Conservation (phyloP, 2,888 invertebrate genomes). For the Corbicula japonica region DNA sequence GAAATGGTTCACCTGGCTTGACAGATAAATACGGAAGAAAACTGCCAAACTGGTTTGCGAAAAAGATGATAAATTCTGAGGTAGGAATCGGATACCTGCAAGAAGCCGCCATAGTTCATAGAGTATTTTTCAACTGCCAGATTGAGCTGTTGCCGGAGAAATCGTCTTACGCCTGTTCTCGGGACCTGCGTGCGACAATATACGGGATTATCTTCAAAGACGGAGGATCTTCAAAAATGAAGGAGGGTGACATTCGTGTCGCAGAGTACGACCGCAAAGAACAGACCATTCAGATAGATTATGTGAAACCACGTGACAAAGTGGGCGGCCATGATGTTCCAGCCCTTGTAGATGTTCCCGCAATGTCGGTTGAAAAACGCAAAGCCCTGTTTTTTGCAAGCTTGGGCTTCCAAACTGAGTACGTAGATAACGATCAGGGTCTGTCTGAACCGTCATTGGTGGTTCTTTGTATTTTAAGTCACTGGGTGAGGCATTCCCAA, state of each 20-base stretch:
- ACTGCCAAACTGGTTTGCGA: conserved; percentile 90
- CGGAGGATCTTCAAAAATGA: background rate
- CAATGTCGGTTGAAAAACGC: background rate
- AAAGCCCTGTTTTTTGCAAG: background rate
- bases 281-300: conserved; percentile 57
- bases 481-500: conserved; percentile 55
- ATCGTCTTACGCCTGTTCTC: conserved; percentile 76
- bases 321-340: background rate
- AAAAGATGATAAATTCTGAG: conserved; percentile 89
- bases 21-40: conserved; percentile 57
- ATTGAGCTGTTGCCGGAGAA: conserved; percentile 73
- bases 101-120: conserved; percentile 78
- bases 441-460: conserved; percentile 4
- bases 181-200: conserved; percentile 75
- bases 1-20: background rate
- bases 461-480: background rate
- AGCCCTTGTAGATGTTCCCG: background rate
- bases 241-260: conserved; percentile 3
- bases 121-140: conserved; percentile 80
- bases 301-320: conserved; percentile 47
- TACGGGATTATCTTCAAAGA: conserved; percentile 81
- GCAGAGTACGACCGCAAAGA: conserved; percentile 73
- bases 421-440: conserved; percentile 14
- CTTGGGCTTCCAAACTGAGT: background rate
- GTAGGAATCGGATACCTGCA: conserved; percentile 90